Evolutionary conservation across 2,888 invertebrate genomes (phyloP), one percentile per base, ranked within the genome.

Genomic region (Drosophila melanosoma): DNA sequence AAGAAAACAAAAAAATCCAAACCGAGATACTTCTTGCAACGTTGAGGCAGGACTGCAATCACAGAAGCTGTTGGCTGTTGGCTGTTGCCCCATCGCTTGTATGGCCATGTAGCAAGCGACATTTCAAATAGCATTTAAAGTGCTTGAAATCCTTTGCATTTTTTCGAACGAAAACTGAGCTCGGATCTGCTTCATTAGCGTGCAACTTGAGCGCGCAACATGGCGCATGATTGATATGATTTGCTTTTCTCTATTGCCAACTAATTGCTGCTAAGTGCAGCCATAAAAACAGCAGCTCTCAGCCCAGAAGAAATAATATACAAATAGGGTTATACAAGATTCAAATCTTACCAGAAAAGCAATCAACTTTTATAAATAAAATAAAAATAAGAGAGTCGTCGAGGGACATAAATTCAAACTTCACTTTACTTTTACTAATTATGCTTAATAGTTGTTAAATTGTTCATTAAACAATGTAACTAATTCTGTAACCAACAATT

Each of bases 51-150:
- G 58, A 65, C 57, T 26, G 29, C 32, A 20, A n/a, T 26, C 45
- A 58, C 40, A 26, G 68, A 32, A 61, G 17, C 38, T 58, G 73
- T 17, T 20, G n/a, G 17, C 38, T 58, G 73, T 17, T 20, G n/a
- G 40, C 32, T 17, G 23, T 35, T 60, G 69, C 51, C 38, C 53
- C 23, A 52, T 36, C 56, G 64, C 58, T 57, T 71, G 56, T 64
- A 53, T 32, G 62, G 63, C 74, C 70, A 62, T 86, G 79, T 79
- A 86, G 86, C 89, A 90, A 81, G 90, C 69, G 59, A 76, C 76
- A 74, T 81, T 90, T 74, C 58, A 69, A 89, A 89, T 87, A 87
- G 84, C 89, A 86, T 81, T 83, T 75, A 74, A 88, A 88, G 87
- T 73, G 89, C 51, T 71, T 81, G 62, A 70, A 79, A 81, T 71